Percentiles rank a stretch among this genome's conserved stretches.
These are phyloP conservation scores for Epinotia nisella DNA, from an alignment of 2,888 invertebrate species.

Conservation along the genomic window DNA sequence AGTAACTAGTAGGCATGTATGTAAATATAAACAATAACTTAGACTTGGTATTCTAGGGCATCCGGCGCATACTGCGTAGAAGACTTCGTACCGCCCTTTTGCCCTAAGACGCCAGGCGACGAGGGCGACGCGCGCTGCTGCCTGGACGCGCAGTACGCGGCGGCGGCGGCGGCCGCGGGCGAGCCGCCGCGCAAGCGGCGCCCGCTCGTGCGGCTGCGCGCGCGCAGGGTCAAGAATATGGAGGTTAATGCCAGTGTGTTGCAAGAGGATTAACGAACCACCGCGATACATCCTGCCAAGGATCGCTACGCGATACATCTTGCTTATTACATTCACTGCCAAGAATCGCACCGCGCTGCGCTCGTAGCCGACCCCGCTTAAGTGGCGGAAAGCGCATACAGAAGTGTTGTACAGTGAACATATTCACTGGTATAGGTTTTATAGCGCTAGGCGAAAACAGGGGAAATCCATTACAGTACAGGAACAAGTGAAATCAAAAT, in stretches of 20 bases:
- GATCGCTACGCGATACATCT: too few species aligned
- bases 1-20: too few species aligned
- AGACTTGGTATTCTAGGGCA: conserved; percentile 82
- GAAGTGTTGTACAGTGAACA: too few species aligned
- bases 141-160: conserved; percentile 77
- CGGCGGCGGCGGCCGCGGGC: conserved; percentile 67
- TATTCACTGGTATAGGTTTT: too few species aligned
- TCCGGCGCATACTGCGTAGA: conserved; percentile 89
- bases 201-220: conserved; percentile 62
- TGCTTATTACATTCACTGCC: too few species aligned
- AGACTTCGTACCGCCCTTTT: conserved; percentile 88
- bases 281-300: too few species aligned
- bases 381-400: too few species aligned
- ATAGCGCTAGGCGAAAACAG: too few species aligned
- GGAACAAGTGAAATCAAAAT: too few species aligned
- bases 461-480: too few species aligned
- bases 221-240: conserved; percentile 49
- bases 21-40: neutral
- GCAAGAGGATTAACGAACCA: neutral
- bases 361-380: too few species aligned
- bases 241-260: conserved; percentile 43
- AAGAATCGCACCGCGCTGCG: too few species aligned
- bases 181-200: conserved; percentile 70
- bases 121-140: conserved; percentile 89
- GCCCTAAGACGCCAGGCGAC: conserved; percentile 86